Evolutionary conservation across 2,113 vertebrate species (phyloP), one percentile per base, ranked within the genome.

Genomic region (Rhineura floridana): DNA sequence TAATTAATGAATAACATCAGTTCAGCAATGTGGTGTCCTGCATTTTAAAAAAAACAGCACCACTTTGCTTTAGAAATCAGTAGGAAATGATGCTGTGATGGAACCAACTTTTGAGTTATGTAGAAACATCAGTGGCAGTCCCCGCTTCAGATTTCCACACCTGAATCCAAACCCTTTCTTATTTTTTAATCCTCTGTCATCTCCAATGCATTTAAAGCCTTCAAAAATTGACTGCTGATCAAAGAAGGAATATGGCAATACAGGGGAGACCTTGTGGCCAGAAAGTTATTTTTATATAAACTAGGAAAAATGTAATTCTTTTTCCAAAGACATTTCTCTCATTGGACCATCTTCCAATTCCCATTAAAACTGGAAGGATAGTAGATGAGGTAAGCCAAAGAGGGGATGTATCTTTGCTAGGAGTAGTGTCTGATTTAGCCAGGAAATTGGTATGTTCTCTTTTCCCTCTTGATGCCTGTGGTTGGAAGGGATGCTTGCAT

Each of bases 171-270:
- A 62, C 15, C 3, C 1, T 0, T 25, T 50, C 83, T 65, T 70
- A 46, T 84, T 59, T 36, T 46, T 75, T 59, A 15, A 84, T 19
- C 13, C 42, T 30, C 17, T 15, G 77, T 52, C 76, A 83, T 12
- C 1, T 25, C 48, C 15, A 17, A 7, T 6, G n/a, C 15, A 28
- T 36, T 3, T 75, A 33, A 44, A 48, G 79, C 50, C 8, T 59
- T 81, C 50, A 80, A 52, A 30, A 63, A 92, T 70, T 84, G 59
- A 36, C 95, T 85, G 90, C 44, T n/a, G 90, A 95, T 95, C 90
- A 96, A 94, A 96, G 88, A 91, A 85, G 90, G 88, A 90, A 90
- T 36, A 85, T 88, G 67, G 91, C 85, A 93, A 93, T 95, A 95
- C 95, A 94, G 67, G 12, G 28, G 63, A 85, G 85, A 88, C 83